These are phyloP conservation scores for Herpetotheres cachinnans DNA, from an alignment of 2,113 vertebrate species.

Conservation along the genomic window DNA sequence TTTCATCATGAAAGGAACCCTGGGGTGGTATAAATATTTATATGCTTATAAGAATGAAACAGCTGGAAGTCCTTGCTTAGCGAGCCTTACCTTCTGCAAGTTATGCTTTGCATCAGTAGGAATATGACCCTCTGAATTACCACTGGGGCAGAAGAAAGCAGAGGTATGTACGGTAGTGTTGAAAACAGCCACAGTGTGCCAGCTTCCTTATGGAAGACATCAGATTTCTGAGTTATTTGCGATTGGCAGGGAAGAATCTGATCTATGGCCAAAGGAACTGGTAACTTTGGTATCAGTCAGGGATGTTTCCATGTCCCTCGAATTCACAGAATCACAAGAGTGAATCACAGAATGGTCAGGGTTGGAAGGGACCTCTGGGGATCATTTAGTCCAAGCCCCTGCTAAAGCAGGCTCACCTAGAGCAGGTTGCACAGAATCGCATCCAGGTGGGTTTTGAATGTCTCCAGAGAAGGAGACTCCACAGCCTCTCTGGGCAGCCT, in stretches of 20 bases:
- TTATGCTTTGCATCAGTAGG: not conserved
- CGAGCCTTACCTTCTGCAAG: not conserved
- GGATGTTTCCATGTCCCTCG: not conserved
- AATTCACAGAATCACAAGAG: not conserved
- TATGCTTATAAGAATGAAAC: constrained; percentile 18
- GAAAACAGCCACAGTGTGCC: not conserved
- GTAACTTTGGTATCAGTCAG: not conserved
- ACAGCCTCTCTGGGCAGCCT: too few species aligned
- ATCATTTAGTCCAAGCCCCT: too few species aligned
- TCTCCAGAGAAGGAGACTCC: too few species aligned
- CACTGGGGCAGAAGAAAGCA: not conserved
- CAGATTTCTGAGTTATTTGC: not conserved
- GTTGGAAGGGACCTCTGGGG: too few species aligned
- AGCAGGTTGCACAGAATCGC: too few species aligned
- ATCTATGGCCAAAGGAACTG: not conserved
- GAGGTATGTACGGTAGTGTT: not conserved
- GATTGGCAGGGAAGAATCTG: not conserved
- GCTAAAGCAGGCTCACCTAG: too few species aligned
- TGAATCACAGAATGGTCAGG: too few species aligned
- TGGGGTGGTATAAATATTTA: constrained; percentile 52
- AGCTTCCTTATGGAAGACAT: not conserved
- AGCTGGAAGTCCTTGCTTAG: constrained; percentile 23
- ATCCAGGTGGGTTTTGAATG: too few species aligned
- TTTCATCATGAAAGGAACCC: constrained; percentile 40
- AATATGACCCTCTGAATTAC: not conserved